phyloP scores from a whole-genome alignment of 2,888 invertebrate genomes.

The Tenthredo livida region DNA sequence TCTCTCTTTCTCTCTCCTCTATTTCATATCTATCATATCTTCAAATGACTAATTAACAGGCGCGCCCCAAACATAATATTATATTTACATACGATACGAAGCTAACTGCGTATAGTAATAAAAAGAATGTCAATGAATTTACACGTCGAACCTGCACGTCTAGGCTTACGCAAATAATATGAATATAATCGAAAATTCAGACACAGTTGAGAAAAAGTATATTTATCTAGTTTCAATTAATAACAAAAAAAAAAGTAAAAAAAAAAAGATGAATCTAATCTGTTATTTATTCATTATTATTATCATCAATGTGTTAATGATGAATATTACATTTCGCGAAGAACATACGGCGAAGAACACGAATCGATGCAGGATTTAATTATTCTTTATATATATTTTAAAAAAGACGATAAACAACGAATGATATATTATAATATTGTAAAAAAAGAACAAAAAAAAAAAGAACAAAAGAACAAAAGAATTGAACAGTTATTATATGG shows the following conservation, averaged over 20 bases:
- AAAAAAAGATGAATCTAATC: neutral
- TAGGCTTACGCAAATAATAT: neutral
- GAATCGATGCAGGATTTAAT: neutral
- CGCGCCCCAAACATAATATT: neutral
- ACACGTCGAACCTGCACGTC: neutral
- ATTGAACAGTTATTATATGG: conserved; percentile 3
- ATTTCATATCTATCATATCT: neutral
- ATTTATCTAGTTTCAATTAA: neutral
- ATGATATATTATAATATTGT: neutral
- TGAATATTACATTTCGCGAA: neutral
- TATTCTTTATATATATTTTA: neutral
- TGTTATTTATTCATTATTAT: neutral
- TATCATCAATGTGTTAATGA: neutral
- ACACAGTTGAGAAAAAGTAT: neutral
- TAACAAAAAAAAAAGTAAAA: neutral
- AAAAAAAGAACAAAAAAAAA: neutral
- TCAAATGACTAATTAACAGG: neutral
- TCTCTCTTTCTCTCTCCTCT: neutral
- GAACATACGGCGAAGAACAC: neutral
- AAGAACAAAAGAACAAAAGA: neutral
- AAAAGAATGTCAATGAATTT: neutral
- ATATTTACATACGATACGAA: neutral
- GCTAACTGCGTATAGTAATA: neutral
- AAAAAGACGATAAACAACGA: conserved; percentile 2
- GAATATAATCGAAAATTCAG: neutral